Base-by-base conservation (phyloP, 2,888 invertebrate genomes). In the Ariolimax columbianus region DNA sequence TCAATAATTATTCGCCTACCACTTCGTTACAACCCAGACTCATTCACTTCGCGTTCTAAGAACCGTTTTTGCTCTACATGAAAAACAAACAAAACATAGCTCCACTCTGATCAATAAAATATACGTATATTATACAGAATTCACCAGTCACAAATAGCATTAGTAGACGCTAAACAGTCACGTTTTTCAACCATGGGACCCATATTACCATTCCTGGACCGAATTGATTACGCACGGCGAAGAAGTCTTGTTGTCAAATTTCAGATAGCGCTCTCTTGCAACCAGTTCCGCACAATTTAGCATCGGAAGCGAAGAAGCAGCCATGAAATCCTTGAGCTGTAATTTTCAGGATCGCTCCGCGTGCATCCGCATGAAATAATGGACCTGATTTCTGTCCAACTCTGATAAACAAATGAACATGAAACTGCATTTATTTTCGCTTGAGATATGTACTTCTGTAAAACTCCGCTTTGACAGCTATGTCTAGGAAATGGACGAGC, bases 341-440 rank as follows among this genome's bases (percentile, higher is more conserved):
- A 78, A 78, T 78, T 78, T 63, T 63, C 63, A 23, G 36, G 63
- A 78, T 63, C 40, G 59, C 78, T 40, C 63, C 78, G 26, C 63
- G n/a, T 63, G 33, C 78, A 40, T 55, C 36, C 38, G 63, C 38
- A 63, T 63, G 40, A 40, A 59, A 78, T 78, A 78, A 78, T 78
- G 78, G 78, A 63, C 63, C n/a, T 33, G 78, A 63, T 59, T 38
- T 38, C 59, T 55, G 40, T 40, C 40, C 63, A 26, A 30, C 40
- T 30, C 63, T 55, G 78, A 78, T 78, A 78, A 78, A 78, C 78
- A 63, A 78, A 78, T 40, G 63, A 63, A 78, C 59, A 78, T 78
- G 38, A 78, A 78, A 40, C 47, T 51, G 40, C 63, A n/a, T 59
- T 63, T 55, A 78, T 63, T 38, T 66, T 40, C n/a, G 63, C 9